Percentiles rank a stretch among this genome's conserved stretches.
Evolutionary conservation across 2,113 vertebrate genomes (phyloP).

Genomic region (Datnioides undecimradiatus): DNA sequence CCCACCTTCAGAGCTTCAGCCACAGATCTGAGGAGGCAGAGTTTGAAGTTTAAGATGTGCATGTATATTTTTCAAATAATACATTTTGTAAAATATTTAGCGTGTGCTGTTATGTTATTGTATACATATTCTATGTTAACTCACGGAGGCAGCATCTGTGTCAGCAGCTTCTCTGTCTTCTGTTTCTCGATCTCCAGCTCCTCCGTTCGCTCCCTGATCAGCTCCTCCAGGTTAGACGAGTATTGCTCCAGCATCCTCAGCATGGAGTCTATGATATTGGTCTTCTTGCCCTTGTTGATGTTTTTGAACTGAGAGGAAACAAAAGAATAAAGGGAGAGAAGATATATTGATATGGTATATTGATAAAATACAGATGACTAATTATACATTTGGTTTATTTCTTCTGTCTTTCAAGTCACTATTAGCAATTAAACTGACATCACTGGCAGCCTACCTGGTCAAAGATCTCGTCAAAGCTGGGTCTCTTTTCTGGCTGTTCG

Average conservation of each 20-base stretch:
- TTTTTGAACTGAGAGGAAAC: constrained; percentile 67
- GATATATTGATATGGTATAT: too few species aligned
- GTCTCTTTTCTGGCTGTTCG: constrained; percentile 85
- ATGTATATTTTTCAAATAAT: too few species aligned
- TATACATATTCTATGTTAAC: constrained; percentile 37
- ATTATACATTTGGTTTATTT: too few species aligned
- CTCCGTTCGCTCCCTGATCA: constrained; percentile 87
- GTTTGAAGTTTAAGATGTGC: too few species aligned
- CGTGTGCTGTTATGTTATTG: too few species aligned
- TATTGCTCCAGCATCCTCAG: constrained; percentile 85
- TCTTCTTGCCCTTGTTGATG: constrained; percentile 79
- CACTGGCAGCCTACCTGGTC: constrained; percentile 76
- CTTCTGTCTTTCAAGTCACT: not conserved
- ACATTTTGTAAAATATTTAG: too few species aligned
- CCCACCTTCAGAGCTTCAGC: constrained; percentile 84
- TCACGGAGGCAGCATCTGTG: constrained; percentile 87
- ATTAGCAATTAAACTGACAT: too few species aligned
- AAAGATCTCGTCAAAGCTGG: constrained; percentile 83
- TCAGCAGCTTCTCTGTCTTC: constrained; percentile 87
- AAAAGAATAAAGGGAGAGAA: not conserved
- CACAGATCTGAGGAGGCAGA: constrained; percentile 82
- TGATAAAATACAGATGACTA: not conserved
- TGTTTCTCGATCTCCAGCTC: constrained; percentile 88
- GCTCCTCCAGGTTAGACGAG: constrained; percentile 87
- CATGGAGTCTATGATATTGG: constrained; percentile 82